phyloP scores from a whole-genome alignment of 37 sponge, comb jelly and placozoan genomes.

The Halisarca cf. caerulea region DNA sequence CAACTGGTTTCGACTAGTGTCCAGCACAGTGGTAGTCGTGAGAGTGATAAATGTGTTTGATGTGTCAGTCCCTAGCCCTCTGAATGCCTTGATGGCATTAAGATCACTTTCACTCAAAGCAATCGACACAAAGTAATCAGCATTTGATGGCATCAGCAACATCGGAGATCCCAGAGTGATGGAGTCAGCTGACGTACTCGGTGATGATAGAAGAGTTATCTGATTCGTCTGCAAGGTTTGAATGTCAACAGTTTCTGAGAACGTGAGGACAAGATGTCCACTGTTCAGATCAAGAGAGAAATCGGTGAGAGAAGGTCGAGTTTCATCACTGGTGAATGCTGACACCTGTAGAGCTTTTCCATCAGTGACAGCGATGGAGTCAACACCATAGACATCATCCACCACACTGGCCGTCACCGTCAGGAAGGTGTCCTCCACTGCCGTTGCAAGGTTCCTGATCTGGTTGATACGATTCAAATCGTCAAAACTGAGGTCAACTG shows the following conservation, averaged over 20 bases:
- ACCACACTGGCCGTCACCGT: constrained; percentile 66
- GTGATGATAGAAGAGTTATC: constrained; percentile 38
- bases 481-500: constrained; percentile 42
- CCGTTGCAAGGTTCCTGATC: constrained; percentile 61
- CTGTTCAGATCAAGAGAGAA: constrained; percentile 71
- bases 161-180: constrained; percentile 47
- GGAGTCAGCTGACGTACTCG: constrained; percentile 12
- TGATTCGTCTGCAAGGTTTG: constrained; percentile 36
- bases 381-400: constrained; percentile 75
- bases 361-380: constrained; percentile 85
- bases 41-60: constrained; percentile 68
- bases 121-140: constrained; percentile 61
- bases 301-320: constrained; percentile 36
- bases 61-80: constrained; percentile 50
- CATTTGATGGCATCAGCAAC: constrained; percentile 66
- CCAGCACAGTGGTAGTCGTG: constrained; percentile 40
- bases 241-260: constrained; percentile 81
- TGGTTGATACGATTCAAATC: constrained; percentile 87
- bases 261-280: constrained; percentile 70
- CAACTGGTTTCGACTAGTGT: constrained; percentile 70
- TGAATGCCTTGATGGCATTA: constrained; percentile 68
- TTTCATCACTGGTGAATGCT: constrained; percentile 52
- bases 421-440: constrained; percentile 54
- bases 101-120: constrained; percentile 53
- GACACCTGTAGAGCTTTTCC: constrained; percentile 70